Conservation (phyloP, 2,797 vertebrate genomes). For the Natrix natrix region DNA sequence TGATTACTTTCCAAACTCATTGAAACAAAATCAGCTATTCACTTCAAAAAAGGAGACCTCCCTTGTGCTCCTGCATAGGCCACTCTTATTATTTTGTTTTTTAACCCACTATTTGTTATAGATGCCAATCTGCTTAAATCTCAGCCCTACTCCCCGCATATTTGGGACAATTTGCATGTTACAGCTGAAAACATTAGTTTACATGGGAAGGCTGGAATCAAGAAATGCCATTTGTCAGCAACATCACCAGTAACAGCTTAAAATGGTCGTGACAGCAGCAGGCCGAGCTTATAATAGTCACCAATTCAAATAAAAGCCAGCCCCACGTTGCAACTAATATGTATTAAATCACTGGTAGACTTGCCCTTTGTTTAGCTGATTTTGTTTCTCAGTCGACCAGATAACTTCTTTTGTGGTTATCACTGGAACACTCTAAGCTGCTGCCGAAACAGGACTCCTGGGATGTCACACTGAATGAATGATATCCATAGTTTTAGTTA, state of each 20-base stretch:
- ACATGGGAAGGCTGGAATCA: not conserved
- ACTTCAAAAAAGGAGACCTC: slow-evolving; percentile 52
- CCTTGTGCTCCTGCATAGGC: slow-evolving; percentile 46
- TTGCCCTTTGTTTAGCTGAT: not conserved
- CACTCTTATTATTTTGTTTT: slow-evolving; percentile 49
- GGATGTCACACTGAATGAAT: not conserved
- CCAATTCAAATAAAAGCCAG: not conserved
- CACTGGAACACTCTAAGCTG: not conserved
- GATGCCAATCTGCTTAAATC: slow-evolving; percentile 21
- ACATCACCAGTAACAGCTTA: not conserved
- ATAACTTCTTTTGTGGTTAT: not conserved
- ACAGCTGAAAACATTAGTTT: slow-evolving; percentile 1
- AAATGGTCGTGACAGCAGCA: not conserved
- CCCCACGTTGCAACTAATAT: not conserved
- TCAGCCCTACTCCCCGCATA: not conserved
- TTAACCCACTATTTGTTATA: slow-evolving; percentile 5
- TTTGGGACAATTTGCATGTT: slow-evolving; percentile 13
- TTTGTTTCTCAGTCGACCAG: not conserved
- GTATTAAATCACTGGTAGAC: not conserved
- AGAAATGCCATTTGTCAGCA: not conserved
- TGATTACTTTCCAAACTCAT: slow-evolving; percentile 64
- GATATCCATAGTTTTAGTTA: not conserved
- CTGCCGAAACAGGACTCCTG: not conserved
- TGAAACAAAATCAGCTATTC: slow-evolving; percentile 55
- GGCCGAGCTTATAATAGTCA: not conserved